These are phyloP conservation scores for Pachliopta kotzebuea DNA, from an alignment of 2,888 invertebrate species.

Conservation along the genomic window DNA sequence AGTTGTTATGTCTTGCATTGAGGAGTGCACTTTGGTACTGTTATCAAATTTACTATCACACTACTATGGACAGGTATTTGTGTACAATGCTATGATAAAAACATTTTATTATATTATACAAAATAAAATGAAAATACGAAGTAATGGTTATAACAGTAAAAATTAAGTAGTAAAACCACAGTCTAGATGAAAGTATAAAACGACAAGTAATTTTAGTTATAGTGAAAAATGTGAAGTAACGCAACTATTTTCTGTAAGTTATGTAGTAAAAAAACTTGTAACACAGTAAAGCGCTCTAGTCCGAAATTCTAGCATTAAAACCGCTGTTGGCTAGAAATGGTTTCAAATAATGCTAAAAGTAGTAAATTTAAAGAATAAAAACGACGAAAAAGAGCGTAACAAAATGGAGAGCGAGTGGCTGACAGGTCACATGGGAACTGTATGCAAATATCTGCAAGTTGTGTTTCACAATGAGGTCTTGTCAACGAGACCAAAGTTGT, in stretches of 20 bases:
- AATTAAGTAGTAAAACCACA: too few relatives aligned
- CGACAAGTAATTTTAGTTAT: too few relatives aligned
- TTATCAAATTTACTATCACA: too few relatives aligned
- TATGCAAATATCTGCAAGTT: constrained; percentile 57
- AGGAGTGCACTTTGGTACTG: too few relatives aligned
- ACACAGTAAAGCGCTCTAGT: neutral
- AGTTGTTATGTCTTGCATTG: too few relatives aligned
- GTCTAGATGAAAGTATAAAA: too few relatives aligned
- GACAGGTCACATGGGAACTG: constrained; percentile 61
- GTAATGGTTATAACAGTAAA: too few relatives aligned
- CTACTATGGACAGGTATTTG: neutral
- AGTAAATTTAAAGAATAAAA: constrained; percentile 33
- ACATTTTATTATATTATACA: neutral
- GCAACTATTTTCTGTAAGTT: neutral
- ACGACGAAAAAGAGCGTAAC: constrained; percentile 41
- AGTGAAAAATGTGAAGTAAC: neutral
- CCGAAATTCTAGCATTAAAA: neutral
- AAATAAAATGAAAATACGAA: neutral
- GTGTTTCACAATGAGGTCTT: constrained; percentile 50
- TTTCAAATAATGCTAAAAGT: constrained; percentile 21
- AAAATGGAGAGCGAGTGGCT: constrained; percentile 39
- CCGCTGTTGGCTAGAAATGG: neutral
- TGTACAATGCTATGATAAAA: neutral
- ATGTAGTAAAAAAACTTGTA: neutral
- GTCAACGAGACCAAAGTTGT: constrained; percentile 41